Base-by-base conservation (phyloP, 1,140 invertebrate genomes). In the Drosophila lacteicornis region DNA sequence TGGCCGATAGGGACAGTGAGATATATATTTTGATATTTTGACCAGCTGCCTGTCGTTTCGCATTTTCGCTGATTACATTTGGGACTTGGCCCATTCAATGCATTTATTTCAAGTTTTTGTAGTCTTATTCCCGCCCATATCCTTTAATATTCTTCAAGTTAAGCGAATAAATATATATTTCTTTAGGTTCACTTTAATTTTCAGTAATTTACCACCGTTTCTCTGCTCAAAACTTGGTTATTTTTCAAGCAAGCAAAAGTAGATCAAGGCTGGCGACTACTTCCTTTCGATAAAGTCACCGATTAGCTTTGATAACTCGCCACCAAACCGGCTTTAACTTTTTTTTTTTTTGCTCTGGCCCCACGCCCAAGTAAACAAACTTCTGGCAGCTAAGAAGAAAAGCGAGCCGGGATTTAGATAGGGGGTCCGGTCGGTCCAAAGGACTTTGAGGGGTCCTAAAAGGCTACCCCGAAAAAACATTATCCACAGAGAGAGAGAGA, bases 51-150 rank as follows among this genome's bases (percentile, higher is more conserved):
- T 58, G 69, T 73, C 67, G 68, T 71, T 73, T 73, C 75, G 75
- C 62, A 63, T 65, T 65, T 60, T 61, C 75, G 75, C 74, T 78
- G 75, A 78, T 78, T 78, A 78, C 75, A 69, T 78, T 69, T 68
- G 74, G 75, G 75, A 56, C 63, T 56, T 56, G 59, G 73, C 46
- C 61, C 46, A 63, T 63, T 67, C 63, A 42, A 50, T 71, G 65
- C 51, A 71, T 71, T 49, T 70, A 58, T 69, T 49, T 69, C 50
- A 11, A 45, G 42, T 36, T 19, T 67, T 36, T 46, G 22, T 43
- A 11, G n/a, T 38, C 45, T 66, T n/a, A 50, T n/a, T 19, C 2
- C 1, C 2, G 12, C 4, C 7, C n/a, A 30, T 19, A 59, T 46
- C 17, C 42, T 46, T 19, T 43, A 43, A 61, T 61, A 51, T 30